Base-by-base conservation (phyloP, 2,797 vertebrate genomes). In the Tadarida brasiliensis region DNA sequence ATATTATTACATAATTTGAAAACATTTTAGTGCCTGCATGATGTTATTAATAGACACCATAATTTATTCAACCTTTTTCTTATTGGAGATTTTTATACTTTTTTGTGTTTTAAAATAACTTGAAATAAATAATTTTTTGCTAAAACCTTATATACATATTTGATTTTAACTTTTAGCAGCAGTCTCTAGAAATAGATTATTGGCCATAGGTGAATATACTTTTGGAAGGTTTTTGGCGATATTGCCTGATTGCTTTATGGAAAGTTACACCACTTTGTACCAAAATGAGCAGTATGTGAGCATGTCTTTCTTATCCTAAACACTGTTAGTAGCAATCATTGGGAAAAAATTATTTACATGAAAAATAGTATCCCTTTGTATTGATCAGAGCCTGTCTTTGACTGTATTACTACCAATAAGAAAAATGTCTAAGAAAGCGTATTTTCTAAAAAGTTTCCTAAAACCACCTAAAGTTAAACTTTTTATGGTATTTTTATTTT, bases 381-480 rank as follows among this genome's bases (percentile, higher is more conserved):
- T 92, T 91, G 85, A 86, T 82, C 81, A 47, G 68, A 95, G 11
- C 28, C 54, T 90, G 14, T 78, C 65, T 92, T 85, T 68, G 59
- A 71, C 22, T 33, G 14, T 87, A 81, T 81, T 56, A 28, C 56
- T 92, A 71, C 15, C 22, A 71, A n/a, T 92, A 85, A 90, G 61
- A 39, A 84, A 80, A 90, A 56, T 83, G 7, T n/a, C 24, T 77
- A 91, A 77, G 73, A 51, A 82, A 73, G n/a, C 56, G 12, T 57
- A 63, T 71, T 90, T 56, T 76, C n/a, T 80, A 82, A 82, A 88
- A 92, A 89, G 30, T 93, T 88, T 91, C 33, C 71, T 91, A 39
- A 84, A 93, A 47, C 30, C 22, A 80, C 28, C 33, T 90, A 22
- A 91, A 83, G 57, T 91, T 80, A 49, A 82, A 57, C 6, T 49